Percentiles rank a stretch among this genome's conserved stretches.
phyloP scores from a whole-genome alignment of 2,113 vertebrate genomes.

The Pungitius pungitius region DNA sequence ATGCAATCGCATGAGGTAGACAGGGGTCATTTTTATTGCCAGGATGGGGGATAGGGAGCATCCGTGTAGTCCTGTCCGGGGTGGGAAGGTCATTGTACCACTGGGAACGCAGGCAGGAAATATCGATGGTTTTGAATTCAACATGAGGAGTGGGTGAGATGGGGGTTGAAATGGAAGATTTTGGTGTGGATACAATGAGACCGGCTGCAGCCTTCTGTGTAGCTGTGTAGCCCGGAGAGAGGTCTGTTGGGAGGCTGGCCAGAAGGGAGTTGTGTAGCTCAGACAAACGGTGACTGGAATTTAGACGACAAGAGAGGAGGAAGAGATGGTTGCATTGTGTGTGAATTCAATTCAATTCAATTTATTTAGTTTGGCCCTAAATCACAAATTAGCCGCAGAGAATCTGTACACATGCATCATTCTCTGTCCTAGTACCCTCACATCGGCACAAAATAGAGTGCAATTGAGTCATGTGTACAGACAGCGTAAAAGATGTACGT shows the following conservation, averaged over 20 bases:
- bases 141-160: conserved; percentile 34
- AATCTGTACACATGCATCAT: too few species aligned
- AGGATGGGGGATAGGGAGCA: conserved; percentile 25
- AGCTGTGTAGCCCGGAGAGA: conserved; percentile 41
- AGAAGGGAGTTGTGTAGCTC: conserved; percentile 44
- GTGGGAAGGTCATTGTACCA: conserved; percentile 47
- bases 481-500: too few species aligned
- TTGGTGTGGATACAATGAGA: conserved; percentile 57
- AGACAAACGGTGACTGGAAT: conserved; percentile 32
- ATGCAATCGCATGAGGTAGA: conserved; percentile 12
- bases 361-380: too few species aligned
- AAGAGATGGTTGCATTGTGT: conserved; percentile 1
- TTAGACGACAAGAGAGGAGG: conserved; percentile 17
- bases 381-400: too few species aligned
- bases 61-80: conserved; percentile 47
- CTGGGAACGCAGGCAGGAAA: conserved; percentile 38
- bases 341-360: neutral
- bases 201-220: conserved; percentile 41
- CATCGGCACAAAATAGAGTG: too few species aligned
- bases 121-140: conserved; percentile 50
- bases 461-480: too few species aligned
- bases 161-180: conserved; percentile 51
- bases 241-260: conserved; percentile 48
- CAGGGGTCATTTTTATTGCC: neutral
- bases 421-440: too few species aligned